phyloP scores from a whole-genome alignment of 2,113 vertebrate genomes.

The Rhodinocichla rosea region DNA sequence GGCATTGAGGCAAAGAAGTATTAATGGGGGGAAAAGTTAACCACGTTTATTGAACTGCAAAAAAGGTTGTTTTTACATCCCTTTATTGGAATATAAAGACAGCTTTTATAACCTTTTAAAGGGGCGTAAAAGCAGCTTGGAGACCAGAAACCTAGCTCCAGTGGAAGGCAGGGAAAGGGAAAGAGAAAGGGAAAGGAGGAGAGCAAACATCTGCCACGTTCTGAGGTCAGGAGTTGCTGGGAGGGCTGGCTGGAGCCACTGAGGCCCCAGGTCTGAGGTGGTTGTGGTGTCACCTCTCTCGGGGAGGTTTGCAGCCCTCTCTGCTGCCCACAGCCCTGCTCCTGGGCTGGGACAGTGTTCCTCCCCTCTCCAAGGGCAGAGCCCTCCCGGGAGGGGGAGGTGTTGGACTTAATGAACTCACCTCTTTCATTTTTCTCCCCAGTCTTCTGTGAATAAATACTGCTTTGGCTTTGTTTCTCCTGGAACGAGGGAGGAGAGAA shows the following conservation, averaged over 20 bases:
- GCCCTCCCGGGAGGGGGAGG: neutral
- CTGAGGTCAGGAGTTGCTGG: neutral
- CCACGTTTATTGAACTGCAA: neutral
- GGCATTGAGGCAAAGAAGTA: neutral
- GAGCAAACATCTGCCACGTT: neutral
- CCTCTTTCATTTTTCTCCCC: neutral
- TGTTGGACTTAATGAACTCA: neutral
- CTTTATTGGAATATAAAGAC: conserved; percentile 68
- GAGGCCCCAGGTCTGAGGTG: neutral
- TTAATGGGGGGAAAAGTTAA: conserved; percentile 23
- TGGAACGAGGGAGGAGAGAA: neutral
- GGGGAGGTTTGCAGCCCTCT: neutral
- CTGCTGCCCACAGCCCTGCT: neutral
- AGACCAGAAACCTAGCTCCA: neutral
- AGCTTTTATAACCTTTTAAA: conserved; percentile 66
- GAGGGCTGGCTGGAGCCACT: rapidly evolving
- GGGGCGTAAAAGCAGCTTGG: conserved; percentile 58
- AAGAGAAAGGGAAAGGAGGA: neutral
- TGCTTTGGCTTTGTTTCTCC: neutral
- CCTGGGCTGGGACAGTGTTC: neutral
- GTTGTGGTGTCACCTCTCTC: rapidly evolving
- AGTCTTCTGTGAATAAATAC: neutral
- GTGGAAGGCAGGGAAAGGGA: neutral
- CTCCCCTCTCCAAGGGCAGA: neutral
- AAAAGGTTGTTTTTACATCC: conserved; percentile 47